A percentile compares a stretch with the other conserved stretches of the same genome.
Conservation (phyloP, 92 coral and sea anemone genomes). For the Umimayanthus chanpuru region DNA sequence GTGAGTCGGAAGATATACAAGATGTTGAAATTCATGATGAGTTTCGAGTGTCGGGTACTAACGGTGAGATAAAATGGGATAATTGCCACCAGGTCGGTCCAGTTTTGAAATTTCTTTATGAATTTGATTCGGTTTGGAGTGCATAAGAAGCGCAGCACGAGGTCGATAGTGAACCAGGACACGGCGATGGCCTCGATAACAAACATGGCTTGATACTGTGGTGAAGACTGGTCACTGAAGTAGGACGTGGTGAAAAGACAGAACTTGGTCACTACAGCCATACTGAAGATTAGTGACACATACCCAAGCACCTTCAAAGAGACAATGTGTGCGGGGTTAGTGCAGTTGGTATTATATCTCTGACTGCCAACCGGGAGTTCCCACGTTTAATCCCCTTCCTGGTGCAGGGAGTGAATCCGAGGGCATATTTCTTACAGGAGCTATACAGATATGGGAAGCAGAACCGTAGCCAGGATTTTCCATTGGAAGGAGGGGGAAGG, state of each 20-base stretch:
- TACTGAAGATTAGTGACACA: constrained; percentile 82
- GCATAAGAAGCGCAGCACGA: constrained; percentile 77
- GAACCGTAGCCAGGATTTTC: too few relatives aligned
- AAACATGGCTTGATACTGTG: constrained; percentile 72
- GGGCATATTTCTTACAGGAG: too few relatives aligned
- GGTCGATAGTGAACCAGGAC: constrained; percentile 91
- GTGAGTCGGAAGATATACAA: constrained; percentile 92
- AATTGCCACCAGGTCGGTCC: constrained; percentile 90
- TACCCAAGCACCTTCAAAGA: constrained; percentile 78
- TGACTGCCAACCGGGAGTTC: too few relatives aligned
- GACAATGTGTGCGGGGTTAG: neutral
- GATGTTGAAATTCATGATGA: constrained; percentile 73
- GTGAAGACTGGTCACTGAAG: constrained; percentile 63
- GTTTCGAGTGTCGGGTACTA: constrained; percentile 68
- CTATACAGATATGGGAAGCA: too few relatives aligned
- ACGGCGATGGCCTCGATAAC: constrained; percentile 79
- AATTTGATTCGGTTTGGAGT: constrained; percentile 72
- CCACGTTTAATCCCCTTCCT: too few relatives aligned
- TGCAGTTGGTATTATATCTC: too few relatives aligned
- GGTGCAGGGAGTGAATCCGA: too few relatives aligned
- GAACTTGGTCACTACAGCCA: constrained; percentile 88
- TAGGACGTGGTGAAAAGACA: constrained; percentile 80
- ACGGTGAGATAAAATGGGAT: constrained; percentile 87
- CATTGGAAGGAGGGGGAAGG: too few relatives aligned
- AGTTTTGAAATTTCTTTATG: constrained; percentile 81